A percentile compares a stretch with the other conserved stretches of the same genome.
Evolutionary conservation across 2,797 vertebrate genomes (phyloP).

Genomic region (Phoeniculus purpureus): DNA sequence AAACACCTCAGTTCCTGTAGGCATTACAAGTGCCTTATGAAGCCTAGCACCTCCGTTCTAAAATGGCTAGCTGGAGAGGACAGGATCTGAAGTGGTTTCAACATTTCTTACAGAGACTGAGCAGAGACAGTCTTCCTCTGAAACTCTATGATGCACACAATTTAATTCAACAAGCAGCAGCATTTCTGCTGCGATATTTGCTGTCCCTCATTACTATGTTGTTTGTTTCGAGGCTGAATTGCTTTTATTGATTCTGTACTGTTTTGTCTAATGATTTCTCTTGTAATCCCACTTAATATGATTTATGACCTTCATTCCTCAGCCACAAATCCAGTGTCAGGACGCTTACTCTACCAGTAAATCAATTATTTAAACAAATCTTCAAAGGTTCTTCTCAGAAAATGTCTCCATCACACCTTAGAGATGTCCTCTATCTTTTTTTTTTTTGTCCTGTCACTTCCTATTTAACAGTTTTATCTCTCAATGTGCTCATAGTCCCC

Average conservation of each 20-base stretch:
- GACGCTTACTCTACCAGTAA: neutral
- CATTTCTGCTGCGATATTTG: neutral
- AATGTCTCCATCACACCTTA: neutral
- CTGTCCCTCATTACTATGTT: neutral
- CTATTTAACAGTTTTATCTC: neutral
- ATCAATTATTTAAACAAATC: neutral
- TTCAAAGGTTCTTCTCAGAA: neutral
- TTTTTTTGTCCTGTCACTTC: neutral
- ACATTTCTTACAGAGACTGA: neutral
- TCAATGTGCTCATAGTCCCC: neutral
- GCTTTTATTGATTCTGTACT: constrained; percentile 26
- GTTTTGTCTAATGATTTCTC: constrained; percentile 28
- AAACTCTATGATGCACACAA: neutral
- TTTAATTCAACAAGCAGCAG: constrained; percentile 1
- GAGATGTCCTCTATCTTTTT: neutral
- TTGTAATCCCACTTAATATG: neutral
- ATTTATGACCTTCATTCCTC: neutral
- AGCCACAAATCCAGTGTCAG: neutral
- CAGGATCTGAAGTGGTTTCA: neutral
- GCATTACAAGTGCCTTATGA: neutral
- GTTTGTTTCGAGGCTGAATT: constrained; percentile 17
- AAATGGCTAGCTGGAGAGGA: neutral
- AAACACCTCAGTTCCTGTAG: neutral
- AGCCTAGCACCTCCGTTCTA: neutral
- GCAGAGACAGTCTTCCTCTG: neutral